Percentiles rank a stretch among this genome's conserved stretches.
Conservation (phyloP, 2,113 vertebrate genomes). For the Neolamprologus falcicula region DNA sequence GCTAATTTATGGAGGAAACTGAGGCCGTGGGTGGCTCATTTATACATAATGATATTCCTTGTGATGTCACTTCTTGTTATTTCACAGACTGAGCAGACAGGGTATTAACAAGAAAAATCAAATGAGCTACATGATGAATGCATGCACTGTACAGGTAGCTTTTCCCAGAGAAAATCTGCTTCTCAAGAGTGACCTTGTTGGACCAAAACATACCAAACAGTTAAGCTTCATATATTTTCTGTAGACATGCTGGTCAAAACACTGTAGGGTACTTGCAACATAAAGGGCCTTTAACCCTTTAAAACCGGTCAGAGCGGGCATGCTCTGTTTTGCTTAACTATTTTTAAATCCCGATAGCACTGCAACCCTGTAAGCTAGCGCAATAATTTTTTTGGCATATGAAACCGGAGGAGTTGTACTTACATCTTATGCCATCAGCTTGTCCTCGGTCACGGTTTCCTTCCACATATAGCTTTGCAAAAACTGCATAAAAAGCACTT, state of each 20-base stretch:
- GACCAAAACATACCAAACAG: not conserved
- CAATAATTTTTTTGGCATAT: too few species aligned
- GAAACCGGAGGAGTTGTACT: too few species aligned
- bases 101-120: not conserved
- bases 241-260: not conserved
- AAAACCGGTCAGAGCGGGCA: too few species aligned
- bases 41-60: slow-evolving; percentile 53
- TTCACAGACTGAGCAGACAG: not conserved
- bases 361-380: too few species aligned
- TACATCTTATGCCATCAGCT: too few species aligned
- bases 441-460: too few species aligned
- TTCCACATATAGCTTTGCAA: too few species aligned
- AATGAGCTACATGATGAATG: slow-evolving; percentile 9
- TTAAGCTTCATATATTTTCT: not conserved
- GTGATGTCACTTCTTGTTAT: slow-evolving; percentile 57
- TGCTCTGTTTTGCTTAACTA: too few species aligned
- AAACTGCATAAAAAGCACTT: too few species aligned
- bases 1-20: slow-evolving; percentile 48
- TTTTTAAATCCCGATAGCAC: too few species aligned
- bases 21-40: slow-evolving; percentile 43
- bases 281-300: not conserved
- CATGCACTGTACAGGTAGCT: not conserved
- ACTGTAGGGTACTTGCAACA: not conserved
- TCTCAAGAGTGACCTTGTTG: not conserved
- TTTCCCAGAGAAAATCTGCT: not conserved